Evolutionary conservation across 2,797 vertebrate species (phyloP).

Genomic region (Sebastes oblongus): DNA sequence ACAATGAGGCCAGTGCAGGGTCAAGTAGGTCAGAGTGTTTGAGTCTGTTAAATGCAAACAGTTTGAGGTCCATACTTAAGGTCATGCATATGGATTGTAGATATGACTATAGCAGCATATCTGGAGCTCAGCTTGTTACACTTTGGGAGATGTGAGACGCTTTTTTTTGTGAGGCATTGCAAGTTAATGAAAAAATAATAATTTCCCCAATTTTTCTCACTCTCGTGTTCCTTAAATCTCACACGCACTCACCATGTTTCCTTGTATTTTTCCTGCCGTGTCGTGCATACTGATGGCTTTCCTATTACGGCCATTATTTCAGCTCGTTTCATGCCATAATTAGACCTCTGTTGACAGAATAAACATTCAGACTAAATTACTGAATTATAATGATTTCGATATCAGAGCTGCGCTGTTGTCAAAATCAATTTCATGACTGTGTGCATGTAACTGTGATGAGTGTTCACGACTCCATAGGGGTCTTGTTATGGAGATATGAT

Average conservation of each 20-base stretch:
- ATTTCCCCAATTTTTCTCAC: not conserved
- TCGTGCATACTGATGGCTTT: slow-evolving; percentile 23
- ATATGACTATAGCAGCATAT: not conserved
- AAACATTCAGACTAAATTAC: slow-evolving; percentile 38
- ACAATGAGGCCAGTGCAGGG: slow-evolving; percentile 29
- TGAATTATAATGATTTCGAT: slow-evolving; percentile 36
- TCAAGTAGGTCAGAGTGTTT: slow-evolving; percentile 31
- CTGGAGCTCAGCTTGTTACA: not conserved
- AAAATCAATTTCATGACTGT: slow-evolving; percentile 36
- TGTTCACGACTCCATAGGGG: slow-evolving; percentile 23
- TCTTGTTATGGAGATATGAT: slow-evolving; percentile 38
- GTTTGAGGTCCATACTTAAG: not conserved
- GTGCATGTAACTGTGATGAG: slow-evolving; percentile 15
- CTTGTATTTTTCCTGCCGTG: not conserved
- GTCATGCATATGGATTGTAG: not conserved
- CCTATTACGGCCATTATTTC: slow-evolving; percentile 27
- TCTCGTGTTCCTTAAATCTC: not conserved
- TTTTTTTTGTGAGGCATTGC: not conserved
- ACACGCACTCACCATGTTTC: not conserved
- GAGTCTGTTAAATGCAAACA: slow-evolving; percentile 29
- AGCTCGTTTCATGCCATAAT: slow-evolving; percentile 49
- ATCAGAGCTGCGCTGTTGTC: slow-evolving; percentile 39
- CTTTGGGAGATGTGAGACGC: not conserved
- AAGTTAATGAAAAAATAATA: not conserved
- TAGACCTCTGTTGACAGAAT: slow-evolving; percentile 45